Evolutionary conservation across 2,797 vertebrate genomes (phyloP).

Genomic region (Galagoides demidoff): DNA sequence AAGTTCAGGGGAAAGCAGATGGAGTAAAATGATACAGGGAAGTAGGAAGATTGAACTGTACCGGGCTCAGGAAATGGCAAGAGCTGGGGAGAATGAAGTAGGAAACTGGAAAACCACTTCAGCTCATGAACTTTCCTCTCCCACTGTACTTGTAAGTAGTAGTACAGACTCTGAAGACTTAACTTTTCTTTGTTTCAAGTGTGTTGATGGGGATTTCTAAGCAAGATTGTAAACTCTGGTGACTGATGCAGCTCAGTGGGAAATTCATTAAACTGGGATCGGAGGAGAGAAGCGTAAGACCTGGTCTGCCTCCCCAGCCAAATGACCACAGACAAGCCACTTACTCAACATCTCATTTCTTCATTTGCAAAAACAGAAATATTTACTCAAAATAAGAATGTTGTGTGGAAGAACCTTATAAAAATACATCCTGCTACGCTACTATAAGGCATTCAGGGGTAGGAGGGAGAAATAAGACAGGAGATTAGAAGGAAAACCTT

Average conservation of each 20-base stretch:
- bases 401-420: background rate
- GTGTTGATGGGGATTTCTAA: slow-evolving; percentile 35
- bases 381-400: background rate
- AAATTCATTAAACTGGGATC: background rate
- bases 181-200: background rate
- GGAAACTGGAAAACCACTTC: background rate
- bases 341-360: background rate
- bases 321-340: background rate
- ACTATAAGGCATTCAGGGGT: background rate
- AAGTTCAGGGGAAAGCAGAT: slow-evolving; percentile 40
- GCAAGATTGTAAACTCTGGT: background rate
- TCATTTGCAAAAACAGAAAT: background rate
- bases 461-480: background rate
- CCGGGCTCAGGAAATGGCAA: background rate
- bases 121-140: background rate
- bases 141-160: background rate
- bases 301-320: background rate
- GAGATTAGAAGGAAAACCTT: background rate
- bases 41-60: background rate
- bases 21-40: background rate
- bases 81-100: background rate
- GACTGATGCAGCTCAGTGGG: background rate
- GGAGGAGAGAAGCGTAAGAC: background rate
- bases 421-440: background rate
- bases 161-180: background rate